Percentiles rank a stretch among this genome's conserved stretches.
Conservation (phyloP, 2,888 invertebrate species). For the Euspilapteryx auroguttella region DNA sequence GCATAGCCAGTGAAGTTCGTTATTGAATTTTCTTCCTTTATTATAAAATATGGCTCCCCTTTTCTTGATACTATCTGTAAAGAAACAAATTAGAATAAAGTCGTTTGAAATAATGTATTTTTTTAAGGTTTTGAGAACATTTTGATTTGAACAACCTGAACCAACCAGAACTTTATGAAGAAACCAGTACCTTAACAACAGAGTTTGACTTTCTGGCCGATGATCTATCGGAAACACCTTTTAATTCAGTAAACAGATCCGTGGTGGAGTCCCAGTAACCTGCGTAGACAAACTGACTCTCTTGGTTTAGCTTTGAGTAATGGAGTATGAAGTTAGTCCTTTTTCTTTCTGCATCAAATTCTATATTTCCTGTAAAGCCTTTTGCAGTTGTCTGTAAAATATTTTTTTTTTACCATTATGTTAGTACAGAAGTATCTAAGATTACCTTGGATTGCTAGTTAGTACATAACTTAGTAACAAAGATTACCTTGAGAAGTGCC, state of each 20-base stretch:
- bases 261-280: constrained; percentile 56
- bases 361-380: constrained; percentile 69
- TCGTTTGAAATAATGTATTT: too few species aligned
- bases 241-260: constrained; percentile 21
- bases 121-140: too few species aligned
- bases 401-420: constrained; percentile 2
- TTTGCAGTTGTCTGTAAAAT: constrained; percentile 40
- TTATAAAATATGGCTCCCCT: constrained; percentile 28
- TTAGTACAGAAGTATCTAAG: constrained; percentile 2
- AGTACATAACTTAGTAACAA: too few species aligned
- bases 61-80: constrained; percentile 61
- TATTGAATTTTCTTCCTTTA: constrained; percentile 17
- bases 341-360: constrained; percentile 69
- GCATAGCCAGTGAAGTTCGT: constrained; percentile 77
- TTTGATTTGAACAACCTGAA: too few species aligned
- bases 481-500: constrained; percentile 21
- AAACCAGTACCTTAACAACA: too few species aligned
- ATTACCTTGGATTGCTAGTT: constrained; percentile 1
- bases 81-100: constrained; percentile 31
- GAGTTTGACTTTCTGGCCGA: too few species aligned
- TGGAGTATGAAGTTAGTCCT: constrained; percentile 63
- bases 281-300: constrained; percentile 58
- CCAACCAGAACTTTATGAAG: too few species aligned
- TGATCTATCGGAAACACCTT: constrained; percentile 24
- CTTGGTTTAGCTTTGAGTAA: constrained; percentile 43